Conservation (phyloP, 2,113 vertebrate species). For the Gadus macrocephalus region DNA sequence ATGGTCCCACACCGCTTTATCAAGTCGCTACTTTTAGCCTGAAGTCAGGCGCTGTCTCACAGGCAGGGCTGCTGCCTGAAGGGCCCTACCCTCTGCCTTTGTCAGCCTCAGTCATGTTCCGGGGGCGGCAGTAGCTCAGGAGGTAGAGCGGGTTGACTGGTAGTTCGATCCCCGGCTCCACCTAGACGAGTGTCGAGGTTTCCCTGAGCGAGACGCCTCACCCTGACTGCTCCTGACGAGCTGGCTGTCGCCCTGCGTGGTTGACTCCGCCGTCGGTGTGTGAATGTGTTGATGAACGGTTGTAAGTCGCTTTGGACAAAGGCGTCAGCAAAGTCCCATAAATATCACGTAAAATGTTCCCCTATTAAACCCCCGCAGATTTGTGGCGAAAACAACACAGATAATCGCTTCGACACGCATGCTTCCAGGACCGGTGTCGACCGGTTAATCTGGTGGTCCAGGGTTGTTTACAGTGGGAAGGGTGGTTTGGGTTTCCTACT, state of each 20-base stretch:
- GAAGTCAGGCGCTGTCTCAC: conserved; percentile 13
- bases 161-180: no score
- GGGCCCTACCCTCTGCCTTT: conserved; percentile 23
- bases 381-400: conserved; percentile 23
- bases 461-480: conserved; percentile 29
- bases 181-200: no score
- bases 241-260: no score
- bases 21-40: conserved; percentile 19
- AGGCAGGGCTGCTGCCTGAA: conserved; percentile 15
- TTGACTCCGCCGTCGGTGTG: no score
- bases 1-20: conserved; percentile 18
- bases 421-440: conserved; percentile 40
- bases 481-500: conserved; percentile 15
- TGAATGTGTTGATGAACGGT: no score
- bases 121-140: no score
- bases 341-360: conserved; percentile 1
- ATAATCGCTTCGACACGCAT: conserved; percentile 14
- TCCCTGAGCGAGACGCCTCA: no score
- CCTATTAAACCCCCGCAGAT: conserved; percentile 38
- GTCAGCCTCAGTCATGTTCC: conserved; percentile 23
- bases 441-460: conserved; percentile 38
- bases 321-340: no score
- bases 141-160: no score
- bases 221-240: no score
- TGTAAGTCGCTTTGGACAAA: no score